Evolutionary conservation across 2,888 invertebrate species (phyloP), one percentile per base, ranked within the genome.

Genomic region (Agrypnus murinus): DNA sequence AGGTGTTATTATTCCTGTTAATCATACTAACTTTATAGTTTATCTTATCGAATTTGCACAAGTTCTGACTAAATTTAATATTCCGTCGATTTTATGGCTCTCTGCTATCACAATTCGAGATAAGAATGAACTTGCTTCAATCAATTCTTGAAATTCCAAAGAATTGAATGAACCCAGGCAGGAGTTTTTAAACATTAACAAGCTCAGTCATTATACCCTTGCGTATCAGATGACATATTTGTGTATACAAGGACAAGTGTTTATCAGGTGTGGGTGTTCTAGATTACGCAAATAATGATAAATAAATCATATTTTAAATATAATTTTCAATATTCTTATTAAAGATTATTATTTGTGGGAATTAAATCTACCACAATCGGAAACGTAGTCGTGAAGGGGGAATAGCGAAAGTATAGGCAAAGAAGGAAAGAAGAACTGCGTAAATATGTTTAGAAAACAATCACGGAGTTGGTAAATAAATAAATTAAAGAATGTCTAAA

Each of bases 111-210:
- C n/a, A n/a, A n/a, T n/a, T n/a, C n/a, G n/a, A n/a, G n/a, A n/a
- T n/a, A n/a, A n/a, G n/a, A n/a, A n/a, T n/a, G n/a, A n/a, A n/a
- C n/a, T n/a, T n/a, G n/a, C n/a, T 25, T 25, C 59, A 12, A 45
- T 17, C 38, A 71, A 71, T 67, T 71, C 67, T 67, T 67, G 66
- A 64, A 48, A 71, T 63, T 63, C 57, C 19, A 63, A 67, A 71
- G 67, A 67, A 71, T 67, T 63, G 71, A 62, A 71, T 71, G 71
- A 71, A n/a, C n/a, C 71, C 71, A 71, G 67, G 67, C 71, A 71
- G 67, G 66, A 67, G 57, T 53, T 9, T 43, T 32, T n/a, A n/a
- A 67, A 71, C 66, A 67, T 71, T 67, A 71, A 71, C 71, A 67
- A 34, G 62, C 36, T 67, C 58, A n/a, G n/a, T n/a, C n/a, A n/a